Conservation (phyloP, 2,888 invertebrate species). For the Pheosia tremula region DNA sequence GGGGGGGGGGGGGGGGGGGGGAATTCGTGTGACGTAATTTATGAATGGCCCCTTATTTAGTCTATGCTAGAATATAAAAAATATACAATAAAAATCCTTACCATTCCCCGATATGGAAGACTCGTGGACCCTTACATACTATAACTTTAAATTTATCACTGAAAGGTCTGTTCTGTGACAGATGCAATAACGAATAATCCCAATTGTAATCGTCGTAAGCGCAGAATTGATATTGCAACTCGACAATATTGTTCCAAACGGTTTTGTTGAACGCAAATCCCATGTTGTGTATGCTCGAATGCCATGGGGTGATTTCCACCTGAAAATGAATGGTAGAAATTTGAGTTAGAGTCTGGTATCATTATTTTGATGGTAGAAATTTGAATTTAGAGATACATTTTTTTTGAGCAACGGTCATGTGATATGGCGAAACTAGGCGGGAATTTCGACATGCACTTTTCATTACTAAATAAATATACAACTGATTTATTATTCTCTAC, state of each 20-base stretch:
- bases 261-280: constrained; percentile 97
- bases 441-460: constrained; percentile 11
- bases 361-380: constrained; percentile 10
- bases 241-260: constrained; percentile 93
- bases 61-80: too few species aligned
- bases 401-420: not conserved
- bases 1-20: too few species aligned
- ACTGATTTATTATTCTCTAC: too few species aligned
- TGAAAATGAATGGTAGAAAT: constrained; percentile 57
- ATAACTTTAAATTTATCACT: constrained; percentile 92
- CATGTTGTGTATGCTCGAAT: constrained; percentile 99
- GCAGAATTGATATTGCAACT: constrained; percentile 94
- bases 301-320: constrained; percentile 97
- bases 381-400: constrained; percentile 9
- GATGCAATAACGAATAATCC: constrained; percentile 98
- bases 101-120: constrained; percentile 99
- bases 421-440: constrained; percentile 16
- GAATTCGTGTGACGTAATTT: too few species aligned
- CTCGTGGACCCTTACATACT: constrained; percentile 95
- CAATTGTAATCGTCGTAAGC: constrained; percentile 99
- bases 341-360: not conserved
- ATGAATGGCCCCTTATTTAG: too few species aligned
- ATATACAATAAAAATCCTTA: constrained; percentile 72
- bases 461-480: too few species aligned
- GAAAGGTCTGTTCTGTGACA: constrained; percentile 92